phyloP scores from a whole-genome alignment of 2,888 invertebrate genomes.

The Drosophila nr. perissopoda region DNA sequence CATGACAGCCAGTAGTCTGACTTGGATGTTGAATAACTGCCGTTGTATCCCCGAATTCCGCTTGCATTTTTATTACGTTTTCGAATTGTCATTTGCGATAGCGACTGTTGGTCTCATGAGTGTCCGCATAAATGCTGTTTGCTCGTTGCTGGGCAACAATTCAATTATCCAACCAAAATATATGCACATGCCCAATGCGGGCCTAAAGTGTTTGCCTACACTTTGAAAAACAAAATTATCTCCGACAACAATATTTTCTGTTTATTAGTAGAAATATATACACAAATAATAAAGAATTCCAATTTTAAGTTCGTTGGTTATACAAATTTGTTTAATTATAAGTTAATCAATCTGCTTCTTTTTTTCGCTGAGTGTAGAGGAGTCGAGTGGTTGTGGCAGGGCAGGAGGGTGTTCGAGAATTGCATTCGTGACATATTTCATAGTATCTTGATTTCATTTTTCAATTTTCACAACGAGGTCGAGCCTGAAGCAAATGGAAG shows the following conservation, averaged over 20 bases:
- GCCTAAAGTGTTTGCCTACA: conserved; percentile 43
- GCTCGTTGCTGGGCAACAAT: conserved; percentile 79
- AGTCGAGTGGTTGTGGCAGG: not conserved
- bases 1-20: conserved; percentile 64
- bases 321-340: not conserved
- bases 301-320: not conserved
- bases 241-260: not conserved
- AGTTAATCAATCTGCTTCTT: not conserved
- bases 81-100: conserved; percentile 72
- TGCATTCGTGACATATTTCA: conserved; percentile 75
- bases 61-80: conserved; percentile 71
- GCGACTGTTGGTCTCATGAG: conserved; percentile 71
- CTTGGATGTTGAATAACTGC: conserved; percentile 65
- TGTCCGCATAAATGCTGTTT: conserved; percentile 82
- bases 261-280: no score
- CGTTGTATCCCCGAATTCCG: conserved; percentile 55
- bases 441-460: conserved; percentile 77
- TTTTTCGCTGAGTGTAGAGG: not conserved
- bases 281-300: not conserved
- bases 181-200: conserved; percentile 74
- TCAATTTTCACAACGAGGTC: conserved; percentile 70
- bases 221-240: not conserved
- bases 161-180: conserved; percentile 76
- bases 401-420: conserved; percentile 35
- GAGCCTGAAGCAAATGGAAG: conserved; percentile 27